Evolutionary conservation across 2,113 vertebrate genomes (phyloP).

Genomic region (Vanacampus margaritifer): DNA sequence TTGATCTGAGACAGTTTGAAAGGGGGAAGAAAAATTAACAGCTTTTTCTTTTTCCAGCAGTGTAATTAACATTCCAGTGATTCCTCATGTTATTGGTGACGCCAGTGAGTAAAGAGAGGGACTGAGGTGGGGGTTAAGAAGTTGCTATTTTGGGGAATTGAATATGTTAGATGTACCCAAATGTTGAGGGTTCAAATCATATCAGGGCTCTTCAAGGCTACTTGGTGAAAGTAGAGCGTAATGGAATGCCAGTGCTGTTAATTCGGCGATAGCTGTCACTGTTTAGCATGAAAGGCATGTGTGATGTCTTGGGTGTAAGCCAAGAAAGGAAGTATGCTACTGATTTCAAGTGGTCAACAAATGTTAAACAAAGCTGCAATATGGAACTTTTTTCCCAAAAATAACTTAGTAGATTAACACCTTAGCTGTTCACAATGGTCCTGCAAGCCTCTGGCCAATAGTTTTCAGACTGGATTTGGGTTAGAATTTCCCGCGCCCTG

Average conservation of each 20-base stretch:
- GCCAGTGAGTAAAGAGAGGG: conserved; percentile 40
- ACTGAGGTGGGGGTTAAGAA: conserved; percentile 30
- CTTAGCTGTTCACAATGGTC: too few species aligned
- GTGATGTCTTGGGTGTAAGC: neutral
- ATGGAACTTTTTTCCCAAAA: too few species aligned
- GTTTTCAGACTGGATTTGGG: too few species aligned
- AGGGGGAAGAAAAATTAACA: conserved; percentile 19
- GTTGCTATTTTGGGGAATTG: conserved; percentile 57
- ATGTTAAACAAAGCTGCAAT: too few species aligned
- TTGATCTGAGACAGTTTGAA: conserved; percentile 1
- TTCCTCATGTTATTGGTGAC: conserved; percentile 60
- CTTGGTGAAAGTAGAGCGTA: neutral
- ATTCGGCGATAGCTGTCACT: neutral
- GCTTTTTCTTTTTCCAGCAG: conserved; percentile 33
- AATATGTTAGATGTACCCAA: conserved; percentile 46
- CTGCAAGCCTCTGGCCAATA: too few species aligned
- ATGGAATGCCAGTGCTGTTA: neutral
- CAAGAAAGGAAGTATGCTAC: neutral
- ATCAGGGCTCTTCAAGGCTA: conserved; percentile 6
- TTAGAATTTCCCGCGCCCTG: too few species aligned
- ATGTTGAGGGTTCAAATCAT: conserved; percentile 29
- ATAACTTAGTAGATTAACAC: too few species aligned
- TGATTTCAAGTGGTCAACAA: neutral
- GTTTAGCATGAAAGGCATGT: neutral
- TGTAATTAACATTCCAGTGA: conserved; percentile 74